Base-by-base conservation (phyloP, 2,888 invertebrate species). In the Chrysopilus asiliformis region DNA sequence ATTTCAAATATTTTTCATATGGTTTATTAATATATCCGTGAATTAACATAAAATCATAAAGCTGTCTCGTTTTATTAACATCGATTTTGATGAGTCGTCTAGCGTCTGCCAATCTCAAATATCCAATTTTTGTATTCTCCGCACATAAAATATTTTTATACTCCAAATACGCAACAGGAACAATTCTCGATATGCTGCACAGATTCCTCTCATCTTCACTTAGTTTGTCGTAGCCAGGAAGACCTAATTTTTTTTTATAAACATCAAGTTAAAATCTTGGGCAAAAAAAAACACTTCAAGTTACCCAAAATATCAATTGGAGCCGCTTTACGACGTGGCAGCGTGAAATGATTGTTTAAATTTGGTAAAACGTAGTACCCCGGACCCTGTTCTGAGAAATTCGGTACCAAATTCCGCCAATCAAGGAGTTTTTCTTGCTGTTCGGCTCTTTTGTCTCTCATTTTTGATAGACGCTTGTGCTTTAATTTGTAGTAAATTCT, bases 61-160 rank as follows among this genome's bases (percentile, higher is more conserved):
- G 74, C 59, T 85, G 85, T 43, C 90, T 72, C 1, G 91, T 93
- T 60, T 84, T 84, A 59, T 90, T 90, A 3, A 93, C 93, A 67
- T 93, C 91, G 48, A 93, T 93, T 63, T 90, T 91, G 25, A 91
- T 72, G 29, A 90, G 68, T 28, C 71, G 71, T 34, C 93, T 67
- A 0, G 91, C 91, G 54, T 86, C 85, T 2, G 85, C 74, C 42
- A 93, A 64, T 42, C 79, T 71, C 5, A 93, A 62, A 40, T 71
- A 75, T 1, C 83, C 81, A 41, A 71, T 64, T 57, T 82, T 87
- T 42, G 76, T 69, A 58, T 81, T 83, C 56, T 91, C 90, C 0
- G 69, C 57, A 22, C 83, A 71, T 5, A 93, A 61, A 32, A 77
- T 67, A 25, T 73, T 71, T 51, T 84, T 83, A 49, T 86, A 80